Percentiles rank a stretch among this genome's conserved stretches.
Evolutionary conservation across 2,113 vertebrate genomes (phyloP).

Genomic region (Cochlearius cochlearius): DNA sequence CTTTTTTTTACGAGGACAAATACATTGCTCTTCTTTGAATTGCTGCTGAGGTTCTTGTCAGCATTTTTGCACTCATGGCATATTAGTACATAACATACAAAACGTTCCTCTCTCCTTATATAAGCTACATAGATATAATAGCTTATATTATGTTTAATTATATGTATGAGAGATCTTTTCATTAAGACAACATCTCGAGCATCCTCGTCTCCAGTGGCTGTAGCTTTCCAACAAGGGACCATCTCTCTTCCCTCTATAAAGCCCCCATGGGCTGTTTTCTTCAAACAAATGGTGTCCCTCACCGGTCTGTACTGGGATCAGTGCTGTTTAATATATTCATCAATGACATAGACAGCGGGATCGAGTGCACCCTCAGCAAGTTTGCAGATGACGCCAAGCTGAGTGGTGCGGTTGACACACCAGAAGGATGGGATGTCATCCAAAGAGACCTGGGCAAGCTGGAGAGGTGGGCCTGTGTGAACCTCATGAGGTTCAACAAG

Average conservation of each 20-base stretch:
- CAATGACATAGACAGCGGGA: too few species aligned
- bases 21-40: neutral
- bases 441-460: too few species aligned
- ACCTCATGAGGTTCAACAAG: too few species aligned
- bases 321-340: too few species aligned
- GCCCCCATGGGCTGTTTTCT: neutral
- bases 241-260: neutral
- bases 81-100: neutral
- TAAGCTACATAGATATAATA: neutral
- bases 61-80: neutral
- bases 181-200: neutral
- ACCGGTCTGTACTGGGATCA: too few species aligned
- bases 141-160: neutral
- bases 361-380: too few species aligned
- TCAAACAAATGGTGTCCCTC: neutral
- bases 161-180: neutral
- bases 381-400: too few species aligned
- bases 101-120: neutral
- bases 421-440: too few species aligned
- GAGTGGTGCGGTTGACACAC: too few species aligned
- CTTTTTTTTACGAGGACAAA: neutral
- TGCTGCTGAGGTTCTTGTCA: neutral
- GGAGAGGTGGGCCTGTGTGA: too few species aligned
- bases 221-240: accelerated
- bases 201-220: neutral